Base-by-base conservation (phyloP, 2,888 invertebrate genomes). In the Yponomeuta evonymella region DNA sequence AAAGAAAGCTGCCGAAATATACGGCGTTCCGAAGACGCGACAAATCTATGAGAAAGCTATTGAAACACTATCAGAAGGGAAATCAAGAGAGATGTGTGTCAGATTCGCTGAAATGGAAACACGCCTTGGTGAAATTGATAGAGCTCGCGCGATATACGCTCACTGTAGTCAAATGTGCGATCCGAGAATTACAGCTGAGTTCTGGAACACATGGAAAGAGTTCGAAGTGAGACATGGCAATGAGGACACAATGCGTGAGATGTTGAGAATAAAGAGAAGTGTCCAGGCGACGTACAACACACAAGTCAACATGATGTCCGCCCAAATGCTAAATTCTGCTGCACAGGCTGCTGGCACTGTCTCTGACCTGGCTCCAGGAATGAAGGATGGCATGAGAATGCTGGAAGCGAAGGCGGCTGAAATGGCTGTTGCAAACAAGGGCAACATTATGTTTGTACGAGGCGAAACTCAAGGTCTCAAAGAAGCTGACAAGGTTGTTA, bases 151-250 rank as follows among this genome's bases (percentile, higher is more conserved):
- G 1, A 97, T 99, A 79, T 99, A 99, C 85, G 97, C 97, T 0
- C 99, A 99, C 86, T 99, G 99, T 82, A 98, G 99, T 78, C 99
- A 99, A 93, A 98, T 99, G 88, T 99, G 99, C 88, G 99, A 99
- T 93, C 99, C 99, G 1, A 94, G 99, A 83, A 98, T 98, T 10
- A 97, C 98, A 5, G 94, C 95, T 0, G 96, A 97, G 72, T 99
- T 99, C 87, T 99, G 99, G 99, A 97, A 98, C 82, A 97, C 97
- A 1, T 99, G 99, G 99, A 98, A 99, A 85, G 98, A 99, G 81
- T 99, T 99, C 92, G 99, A 99, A 93, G 97, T 99, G 29, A 95
- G 97, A 69, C 99, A 99, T 88, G 99, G 99, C 23, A 99, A 99
- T 89, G 99, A 99, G 87, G 99, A 99, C 82, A 99, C 99, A 0